Evolutionary conservation across 2,797 vertebrate genomes (phyloP).

Genomic region (Diplodus puntazzo): DNA sequence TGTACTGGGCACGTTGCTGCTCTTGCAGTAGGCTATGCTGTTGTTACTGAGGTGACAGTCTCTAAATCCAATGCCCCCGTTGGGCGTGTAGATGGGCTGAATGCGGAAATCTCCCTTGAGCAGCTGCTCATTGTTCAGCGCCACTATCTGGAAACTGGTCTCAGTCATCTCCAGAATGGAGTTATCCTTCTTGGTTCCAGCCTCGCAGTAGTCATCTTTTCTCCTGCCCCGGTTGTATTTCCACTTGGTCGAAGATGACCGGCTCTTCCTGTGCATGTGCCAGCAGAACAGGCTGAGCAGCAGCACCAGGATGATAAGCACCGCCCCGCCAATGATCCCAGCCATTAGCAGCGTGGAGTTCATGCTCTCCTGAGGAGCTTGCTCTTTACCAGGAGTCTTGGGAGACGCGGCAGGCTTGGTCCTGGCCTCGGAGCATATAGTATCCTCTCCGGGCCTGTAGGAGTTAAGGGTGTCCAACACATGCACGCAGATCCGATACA

Average conservation of each 20-base stretch:
- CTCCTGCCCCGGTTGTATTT: conserved; percentile 98
- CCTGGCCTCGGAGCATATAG: conserved; percentile 94
- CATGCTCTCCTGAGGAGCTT: conserved; percentile 90
- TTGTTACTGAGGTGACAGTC: conserved; percentile 99
- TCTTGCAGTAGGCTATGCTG: conserved; percentile 96
- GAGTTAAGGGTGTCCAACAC: conserved; percentile 94
- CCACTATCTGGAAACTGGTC: conserved; percentile 99
- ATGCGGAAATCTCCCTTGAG: conserved; percentile 99
- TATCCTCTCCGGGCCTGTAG: conserved; percentile 93
- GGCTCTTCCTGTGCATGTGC: conserved; percentile 98
- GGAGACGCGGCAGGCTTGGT: conserved; percentile 88
- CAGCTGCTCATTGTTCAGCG: conserved; percentile 99
- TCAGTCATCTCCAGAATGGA: conserved; percentile 99
- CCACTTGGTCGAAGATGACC: conserved; percentile 94
- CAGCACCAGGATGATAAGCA: conserved; percentile 93
- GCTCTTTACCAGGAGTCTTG: conserved; percentile 91
- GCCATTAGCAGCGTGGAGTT: conserved; percentile 94
- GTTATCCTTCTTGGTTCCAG: conserved; percentile 99
- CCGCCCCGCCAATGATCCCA: conserved; percentile 93
- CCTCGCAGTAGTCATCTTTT: conserved; percentile 99
- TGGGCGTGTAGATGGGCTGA: conserved; percentile 99
- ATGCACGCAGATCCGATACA: conserved; percentile 95
- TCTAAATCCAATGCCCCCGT: conserved; percentile 97
- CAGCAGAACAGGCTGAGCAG: conserved; percentile 93
- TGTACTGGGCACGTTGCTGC: conserved; percentile 96